Evolutionary conservation across 2,113 vertebrate genomes (phyloP).

Genomic region (Mystacornis crossleyi): DNA sequence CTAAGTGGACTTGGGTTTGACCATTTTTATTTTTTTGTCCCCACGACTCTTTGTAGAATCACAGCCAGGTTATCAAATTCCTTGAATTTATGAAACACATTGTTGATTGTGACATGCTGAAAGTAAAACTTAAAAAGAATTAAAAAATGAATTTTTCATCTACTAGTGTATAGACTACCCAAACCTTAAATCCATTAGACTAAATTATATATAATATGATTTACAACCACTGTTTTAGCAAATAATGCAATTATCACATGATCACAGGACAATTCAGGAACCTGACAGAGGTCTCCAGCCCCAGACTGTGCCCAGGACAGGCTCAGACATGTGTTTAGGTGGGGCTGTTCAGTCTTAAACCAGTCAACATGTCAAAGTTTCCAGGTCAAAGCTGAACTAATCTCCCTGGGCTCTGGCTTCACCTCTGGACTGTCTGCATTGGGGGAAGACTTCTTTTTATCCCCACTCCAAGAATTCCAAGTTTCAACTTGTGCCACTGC

Average conservation of each 20-base stretch:
- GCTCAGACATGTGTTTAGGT: accelerated
- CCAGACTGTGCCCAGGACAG: neutral
- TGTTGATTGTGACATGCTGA: neutral
- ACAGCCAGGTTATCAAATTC: neutral
- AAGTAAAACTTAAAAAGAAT: neutral
- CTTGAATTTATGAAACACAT: neutral
- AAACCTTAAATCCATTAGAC: neutral
- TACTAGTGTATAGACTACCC: neutral
- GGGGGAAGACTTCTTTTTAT: neutral
- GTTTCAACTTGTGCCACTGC: neutral
- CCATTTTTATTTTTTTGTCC: neutral
- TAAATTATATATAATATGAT: neutral
- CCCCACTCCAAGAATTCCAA: neutral
- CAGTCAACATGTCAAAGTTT: neutral
- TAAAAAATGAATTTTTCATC: neutral
- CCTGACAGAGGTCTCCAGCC: neutral
- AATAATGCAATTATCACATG: neutral
- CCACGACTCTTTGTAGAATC: neutral
- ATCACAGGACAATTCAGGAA: neutral
- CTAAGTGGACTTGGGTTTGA: neutral
- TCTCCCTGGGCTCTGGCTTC: accelerated
- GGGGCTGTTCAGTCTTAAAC: neutral
- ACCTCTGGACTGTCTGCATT: accelerated
- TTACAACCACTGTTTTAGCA: neutral
- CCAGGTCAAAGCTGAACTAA: neutral